phyloP scores from a whole-genome alignment of 2,888 invertebrate genomes.

The Polia nebulosa region DNA sequence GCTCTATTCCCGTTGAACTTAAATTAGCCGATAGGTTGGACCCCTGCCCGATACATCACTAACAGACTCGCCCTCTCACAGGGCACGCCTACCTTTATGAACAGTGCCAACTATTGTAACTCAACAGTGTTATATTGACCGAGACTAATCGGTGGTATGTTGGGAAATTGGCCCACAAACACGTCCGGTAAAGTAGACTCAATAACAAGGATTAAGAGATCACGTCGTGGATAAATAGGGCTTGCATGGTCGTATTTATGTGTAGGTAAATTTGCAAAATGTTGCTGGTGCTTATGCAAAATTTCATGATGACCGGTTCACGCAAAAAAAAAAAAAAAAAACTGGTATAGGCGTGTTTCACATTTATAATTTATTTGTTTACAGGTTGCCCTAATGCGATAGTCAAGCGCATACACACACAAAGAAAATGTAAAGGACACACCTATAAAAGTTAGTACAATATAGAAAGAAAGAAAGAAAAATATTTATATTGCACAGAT shows the following conservation, averaged over 20 bases:
- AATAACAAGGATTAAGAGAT: constrained; percentile 3
- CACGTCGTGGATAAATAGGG: background rate
- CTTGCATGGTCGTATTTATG: background rate
- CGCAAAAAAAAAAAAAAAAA: no score
- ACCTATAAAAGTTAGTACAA: no score
- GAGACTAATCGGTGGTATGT: constrained; percentile 25
- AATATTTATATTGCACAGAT: no score
- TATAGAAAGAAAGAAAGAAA: no score
- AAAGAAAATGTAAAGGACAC: no score
- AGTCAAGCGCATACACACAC: no score
- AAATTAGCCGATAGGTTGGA: constrained; percentile 41
- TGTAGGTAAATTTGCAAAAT: no score
- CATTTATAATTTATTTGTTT: no score
- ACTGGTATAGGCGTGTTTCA: no score
- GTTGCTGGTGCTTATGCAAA: no score
- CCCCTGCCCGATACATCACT: constrained; percentile 19
- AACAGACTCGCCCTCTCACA: constrained; percentile 8
- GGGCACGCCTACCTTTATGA: constrained; percentile 17
- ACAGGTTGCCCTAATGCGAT: no score
- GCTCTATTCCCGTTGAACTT: constrained; percentile 1
- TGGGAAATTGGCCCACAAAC: constrained; percentile 7
- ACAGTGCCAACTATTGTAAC: constrained; percentile 42
- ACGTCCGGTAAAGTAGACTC: constrained; percentile 2
- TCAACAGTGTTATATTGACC: constrained; percentile 12
- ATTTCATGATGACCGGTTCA: no score